A percentile compares a stretch with the other conserved stretches of the same genome.
Evolutionary conservation across 1,140 invertebrate species (phyloP).

Genomic region (Harpegnathos saltator): DNA sequence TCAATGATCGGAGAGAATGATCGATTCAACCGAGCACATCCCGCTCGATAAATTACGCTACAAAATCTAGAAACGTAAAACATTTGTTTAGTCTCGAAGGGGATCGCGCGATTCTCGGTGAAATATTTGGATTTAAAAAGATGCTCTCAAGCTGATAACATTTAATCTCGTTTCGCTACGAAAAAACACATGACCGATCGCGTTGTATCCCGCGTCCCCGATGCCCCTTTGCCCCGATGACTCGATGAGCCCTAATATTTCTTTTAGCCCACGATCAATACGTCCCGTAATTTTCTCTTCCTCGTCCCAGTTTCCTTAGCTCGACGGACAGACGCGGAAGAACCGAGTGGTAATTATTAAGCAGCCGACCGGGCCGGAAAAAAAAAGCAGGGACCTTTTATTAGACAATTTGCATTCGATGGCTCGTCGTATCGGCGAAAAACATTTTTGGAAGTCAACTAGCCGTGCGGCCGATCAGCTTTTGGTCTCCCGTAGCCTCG

Average conservation of each 20-base stretch:
- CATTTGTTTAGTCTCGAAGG: too few relatives aligned
- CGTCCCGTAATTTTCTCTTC: not conserved
- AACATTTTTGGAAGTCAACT: not conserved
- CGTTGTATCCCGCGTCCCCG: not conserved
- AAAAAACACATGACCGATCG: not conserved
- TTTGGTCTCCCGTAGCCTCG: not conserved
- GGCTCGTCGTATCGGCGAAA: not conserved
- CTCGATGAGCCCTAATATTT: conserved; percentile 5
- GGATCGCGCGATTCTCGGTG: not conserved
- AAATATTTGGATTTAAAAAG: not conserved
- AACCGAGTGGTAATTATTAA: conserved; percentile 18
- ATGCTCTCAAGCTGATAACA: not conserved
- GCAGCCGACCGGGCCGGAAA: not conserved
- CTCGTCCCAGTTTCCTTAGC: not conserved
- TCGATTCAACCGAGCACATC: too few relatives aligned
- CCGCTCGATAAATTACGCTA: too few relatives aligned
- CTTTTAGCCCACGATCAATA: conserved; percentile 12
- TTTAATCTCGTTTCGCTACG: not conserved
- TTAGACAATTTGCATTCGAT: conserved; percentile 5
- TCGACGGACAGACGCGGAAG: not conserved
- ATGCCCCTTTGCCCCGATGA: not conserved
- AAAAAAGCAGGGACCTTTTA: not conserved
- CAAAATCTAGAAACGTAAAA: too few relatives aligned
- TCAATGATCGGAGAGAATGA: too few relatives aligned
- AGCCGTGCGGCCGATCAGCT: not conserved